Conservation (phyloP, 2,888 invertebrate species). For the Odontocolon sp. region DNA sequence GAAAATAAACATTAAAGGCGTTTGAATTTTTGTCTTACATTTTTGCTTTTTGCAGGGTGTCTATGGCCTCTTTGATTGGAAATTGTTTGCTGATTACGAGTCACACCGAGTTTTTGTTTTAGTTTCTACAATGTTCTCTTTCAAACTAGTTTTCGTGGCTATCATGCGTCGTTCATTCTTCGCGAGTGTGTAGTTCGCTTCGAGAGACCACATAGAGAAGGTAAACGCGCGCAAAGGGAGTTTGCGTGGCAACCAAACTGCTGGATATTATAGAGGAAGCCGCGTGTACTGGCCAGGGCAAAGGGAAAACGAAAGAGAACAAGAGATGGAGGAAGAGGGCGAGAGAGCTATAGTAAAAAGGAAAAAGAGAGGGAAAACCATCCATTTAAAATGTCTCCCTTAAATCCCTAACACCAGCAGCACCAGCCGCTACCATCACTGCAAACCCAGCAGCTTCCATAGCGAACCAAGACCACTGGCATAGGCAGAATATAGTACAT, state of each 20-base stretch:
- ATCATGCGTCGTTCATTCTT: slow-evolving; percentile 3
- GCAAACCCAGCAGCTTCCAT: slow-evolving; percentile 40
- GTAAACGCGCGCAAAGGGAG: slow-evolving; percentile 14
- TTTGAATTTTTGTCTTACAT: no score
- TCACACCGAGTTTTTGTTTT: no score
- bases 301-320: slow-evolving; percentile 49
- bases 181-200: slow-evolving; percentile 1
- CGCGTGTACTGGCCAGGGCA: slow-evolving; percentile 15
- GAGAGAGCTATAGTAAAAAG: slow-evolving; percentile 32
- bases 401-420: slow-evolving; percentile 73
- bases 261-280: slow-evolving; percentile 32
- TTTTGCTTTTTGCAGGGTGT: no score
- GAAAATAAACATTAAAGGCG: no score
- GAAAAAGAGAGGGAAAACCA: slow-evolving; percentile 78
- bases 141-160: slow-evolving; percentile 20
- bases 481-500: background rate
- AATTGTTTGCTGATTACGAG: no score
- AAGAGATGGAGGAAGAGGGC: slow-evolving; percentile 36
- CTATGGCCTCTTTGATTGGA: no score
- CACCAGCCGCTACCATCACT: slow-evolving; percentile 72
- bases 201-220: background rate
- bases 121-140: slow-evolving; percentile 27
- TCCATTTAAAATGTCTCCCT: slow-evolving; percentile 78
- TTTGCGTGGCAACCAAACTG: slow-evolving; percentile 30
- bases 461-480: slow-evolving; percentile 44